These are phyloP conservation scores for Lacanobia oleracea DNA, from an alignment of 2,888 invertebrate species.

Conservation along the genomic window DNA sequence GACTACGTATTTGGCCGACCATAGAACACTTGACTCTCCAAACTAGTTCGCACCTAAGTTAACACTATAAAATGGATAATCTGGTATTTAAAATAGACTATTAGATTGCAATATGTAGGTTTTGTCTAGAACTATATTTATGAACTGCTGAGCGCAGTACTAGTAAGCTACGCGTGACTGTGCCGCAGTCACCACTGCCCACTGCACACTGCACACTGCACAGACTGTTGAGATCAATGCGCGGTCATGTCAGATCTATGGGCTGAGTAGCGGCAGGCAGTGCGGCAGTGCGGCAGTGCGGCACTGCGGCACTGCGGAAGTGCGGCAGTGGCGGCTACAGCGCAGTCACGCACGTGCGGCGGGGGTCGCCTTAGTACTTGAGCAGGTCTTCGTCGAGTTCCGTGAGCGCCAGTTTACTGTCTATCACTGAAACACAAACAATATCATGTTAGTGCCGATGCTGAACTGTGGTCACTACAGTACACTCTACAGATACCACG, in stretches of 20 bases:
- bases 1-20: background rate
- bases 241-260: conserved; percentile 26
- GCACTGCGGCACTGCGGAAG: no score
- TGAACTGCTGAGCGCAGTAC: conserved; percentile 14
- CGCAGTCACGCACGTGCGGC: background rate
- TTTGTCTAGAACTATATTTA: conserved; percentile 29
- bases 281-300: background rate
- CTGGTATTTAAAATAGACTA: conserved; percentile 59
- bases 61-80: conserved; percentile 40
- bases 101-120: conserved; percentile 44
- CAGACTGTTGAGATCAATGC: conserved; percentile 22
- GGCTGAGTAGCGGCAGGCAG: background rate
- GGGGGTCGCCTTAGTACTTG: conserved; percentile 79
- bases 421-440: conserved; percentile 82
- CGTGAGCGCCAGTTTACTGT: conserved; percentile 87
- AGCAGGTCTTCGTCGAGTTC: conserved; percentile 84
- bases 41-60: conserved; percentile 9
- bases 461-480: no score
- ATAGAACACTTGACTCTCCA: conserved; percentile 14
- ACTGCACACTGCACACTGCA: no score
- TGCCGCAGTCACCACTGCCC: conserved; percentile 2
- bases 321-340: background rate
- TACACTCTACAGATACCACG: background rate
- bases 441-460: background rate
- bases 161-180: background rate